Base-by-base conservation (phyloP, 2,113 vertebrate species). In the Perca schrenkii region DNA sequence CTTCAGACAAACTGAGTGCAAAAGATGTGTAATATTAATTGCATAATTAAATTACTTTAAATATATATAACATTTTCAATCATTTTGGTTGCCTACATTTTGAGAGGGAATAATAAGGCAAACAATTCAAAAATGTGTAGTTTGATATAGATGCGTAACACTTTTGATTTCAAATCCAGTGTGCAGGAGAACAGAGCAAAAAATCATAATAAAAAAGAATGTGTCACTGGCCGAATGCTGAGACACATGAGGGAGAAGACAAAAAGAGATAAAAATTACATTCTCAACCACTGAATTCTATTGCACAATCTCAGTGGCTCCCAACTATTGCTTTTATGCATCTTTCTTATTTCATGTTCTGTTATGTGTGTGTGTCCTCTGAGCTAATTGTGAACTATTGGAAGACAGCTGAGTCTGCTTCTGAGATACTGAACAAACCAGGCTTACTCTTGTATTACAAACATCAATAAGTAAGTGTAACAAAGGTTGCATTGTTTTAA, bases 151-250 rank as follows among this genome's bases (percentile, higher is more conserved):
- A 64, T 40, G 19, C 34, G 4, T 2, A 46, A 43, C 16, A 14
- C 4, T 2, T 22, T 31, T 25, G 46, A 46, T 49, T 71, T 40
- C 6, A 22, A 49, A 66, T 72, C 19, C 36, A 69, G 10, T 22
- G 49, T 61, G 22, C 34, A 63, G 34, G 43, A 60, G 15, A 3
- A 10, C 50, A 53, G 19, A 47, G 36, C 1, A n/a, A 47, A 40
- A 21, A 40, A 10, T 10, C 10, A 0, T 19, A 49, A 19, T n/a
- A 36, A 0, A 56, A 21, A 17, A 31, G 0, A 22, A 43, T 19
- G 7, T 19, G 36, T 57, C 40, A 74, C 16, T 17, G 22, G 8
- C 11, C 10, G 28, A 19, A 17, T 10, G 22, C 1, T 47, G 36
- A 34, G 4, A 63, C 40, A 70, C 58, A 22, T 13, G 28, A 58